These are phyloP conservation scores for Anguilla pacifica DNA, from an alignment of 2,797 vertebrate genomes.

Conservation along the genomic window DNA sequence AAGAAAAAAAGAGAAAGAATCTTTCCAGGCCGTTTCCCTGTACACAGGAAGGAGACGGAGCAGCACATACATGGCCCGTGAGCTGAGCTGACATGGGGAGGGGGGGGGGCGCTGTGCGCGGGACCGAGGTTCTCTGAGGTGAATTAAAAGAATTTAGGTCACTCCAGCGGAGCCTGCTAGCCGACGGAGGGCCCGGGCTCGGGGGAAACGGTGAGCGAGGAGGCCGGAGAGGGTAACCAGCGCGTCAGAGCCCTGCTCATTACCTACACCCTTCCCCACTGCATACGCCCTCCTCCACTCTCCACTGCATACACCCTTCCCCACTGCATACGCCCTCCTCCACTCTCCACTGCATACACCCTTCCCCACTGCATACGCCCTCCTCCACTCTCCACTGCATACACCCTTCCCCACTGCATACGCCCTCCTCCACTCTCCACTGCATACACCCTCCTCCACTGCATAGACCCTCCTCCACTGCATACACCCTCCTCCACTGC, in stretches of 20 bases:
- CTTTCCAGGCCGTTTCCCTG: conserved; percentile 57
- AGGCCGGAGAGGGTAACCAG: conserved; percentile 68
- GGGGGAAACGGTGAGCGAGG: conserved; percentile 68
- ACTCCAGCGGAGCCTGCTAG: conserved; percentile 69
- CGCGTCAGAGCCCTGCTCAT: conserved; percentile 57
- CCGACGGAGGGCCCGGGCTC: conserved; percentile 65
- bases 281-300: conserved; percentile 36
- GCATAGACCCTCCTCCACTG: conserved; percentile 37
- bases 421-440: too few relatives aligned
- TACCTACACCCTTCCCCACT: conserved; percentile 56
- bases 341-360: too few relatives aligned
- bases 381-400: too few relatives aligned
- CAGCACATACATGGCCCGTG: conserved; percentile 52
- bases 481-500: conserved; percentile 56
- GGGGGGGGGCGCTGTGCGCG: conserved; percentile 26
- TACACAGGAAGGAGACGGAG: conserved; percentile 68
- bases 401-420: too few relatives aligned
- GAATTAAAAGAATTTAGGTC: conserved; percentile 78
- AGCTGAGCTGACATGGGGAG: conserved; percentile 36
- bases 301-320: conserved; percentile 50
- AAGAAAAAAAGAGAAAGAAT: conserved; percentile 37
- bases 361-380: too few relatives aligned
- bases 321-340: too few relatives aligned
- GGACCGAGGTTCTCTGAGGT: conserved; percentile 75
- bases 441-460: conserved; percentile 37